phyloP scores from a whole-genome alignment of 2,888 invertebrate species.

The Pycnomerus fuliginosus region DNA sequence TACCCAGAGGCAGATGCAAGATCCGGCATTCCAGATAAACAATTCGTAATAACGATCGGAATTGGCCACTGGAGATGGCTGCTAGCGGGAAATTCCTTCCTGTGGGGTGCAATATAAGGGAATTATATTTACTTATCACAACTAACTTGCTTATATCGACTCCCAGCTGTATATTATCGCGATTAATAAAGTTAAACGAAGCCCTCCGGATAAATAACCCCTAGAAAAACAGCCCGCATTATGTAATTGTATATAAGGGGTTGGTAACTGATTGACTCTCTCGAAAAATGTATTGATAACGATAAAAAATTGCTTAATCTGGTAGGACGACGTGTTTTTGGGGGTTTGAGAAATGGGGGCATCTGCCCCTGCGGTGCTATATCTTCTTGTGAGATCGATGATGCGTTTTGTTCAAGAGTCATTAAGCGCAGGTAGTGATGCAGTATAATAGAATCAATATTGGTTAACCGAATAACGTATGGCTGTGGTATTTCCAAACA shows the following conservation, averaged over 20 bases:
- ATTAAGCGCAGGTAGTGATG: constrained; percentile 28
- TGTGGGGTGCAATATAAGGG: constrained; percentile 24
- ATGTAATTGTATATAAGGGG: too few relatives aligned
- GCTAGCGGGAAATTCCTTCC: constrained; percentile 24
- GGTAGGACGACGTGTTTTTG: too few relatives aligned
- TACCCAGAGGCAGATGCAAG: constrained; percentile 17
- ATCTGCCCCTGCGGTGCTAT: constrained; percentile 9
- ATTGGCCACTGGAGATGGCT: constrained; percentile 9
- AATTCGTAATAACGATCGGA: constrained; percentile 8
- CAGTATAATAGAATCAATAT: constrained; percentile 36
- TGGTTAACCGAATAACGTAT: constrained; percentile 41
- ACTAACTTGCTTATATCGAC: constrained; percentile 31
- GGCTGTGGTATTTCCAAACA: constrained; percentile 41
- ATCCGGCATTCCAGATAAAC: constrained; percentile 20
- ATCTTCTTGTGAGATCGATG: constrained; percentile 5
- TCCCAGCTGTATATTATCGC: constrained; percentile 22
- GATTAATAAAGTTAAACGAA: constrained; percentile 25
- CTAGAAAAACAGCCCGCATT: constrained; percentile 20
- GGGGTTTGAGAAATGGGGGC: constrained; percentile 1
- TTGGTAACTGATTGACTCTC: too few relatives aligned
- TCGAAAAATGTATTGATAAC: too few relatives aligned
- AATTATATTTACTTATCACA: constrained; percentile 29
- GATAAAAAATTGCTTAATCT: too few relatives aligned
- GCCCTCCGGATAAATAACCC: constrained; percentile 18
- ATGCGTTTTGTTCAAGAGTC: constrained; percentile 24